Evolutionary conservation across 2,888 invertebrate species (phyloP), one percentile per base, ranked within the genome.

Genomic region (Balanococcus diminutus): DNA sequence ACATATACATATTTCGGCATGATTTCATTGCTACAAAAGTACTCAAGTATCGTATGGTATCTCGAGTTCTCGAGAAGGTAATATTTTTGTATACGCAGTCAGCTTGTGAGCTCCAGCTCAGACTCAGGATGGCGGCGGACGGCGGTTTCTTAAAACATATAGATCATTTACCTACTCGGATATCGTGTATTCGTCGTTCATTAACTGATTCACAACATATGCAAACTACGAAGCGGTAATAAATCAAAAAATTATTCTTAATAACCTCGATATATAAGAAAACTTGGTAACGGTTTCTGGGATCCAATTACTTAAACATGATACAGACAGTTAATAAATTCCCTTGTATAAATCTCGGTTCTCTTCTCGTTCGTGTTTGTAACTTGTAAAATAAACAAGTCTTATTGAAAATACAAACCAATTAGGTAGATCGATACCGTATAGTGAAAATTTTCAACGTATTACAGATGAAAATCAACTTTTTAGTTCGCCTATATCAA

Each of bases 301-400:
- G 67, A 67, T 67, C 67, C 67, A 67, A 67, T 67, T 67, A 67
- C 67, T 67, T 28, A 67, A 67, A 67, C 67, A 67, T 67, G 67
- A 67, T 67, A 67, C 67, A 67, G 67, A 31, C 67, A 5, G 28
- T 28, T 67, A 67, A 67, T 67, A 67, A 67, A 67, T 67, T 28
- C 28, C 16, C 67, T 19, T 19, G 67, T 28, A 19, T 56, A 67
- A 31, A 67, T 67, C 67, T 67, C 28, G 67, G n/a, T n/a, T n/a
- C n/a, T n/a, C n/a, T 61, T 61, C 25, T 6, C 46, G n/a, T 56
- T 67, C 56, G 56, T 22, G 56, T 56, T 56, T 22, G 56, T 22
- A 22, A 1, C n/a, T 56, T n/a, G 42, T 42, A 22, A 67, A 31
- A 67, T 67, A 28, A 67, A 67, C 67, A 67, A 67, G 6, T 25